Percentiles rank a stretch among this genome's conserved stretches.
phyloP scores from a whole-genome alignment of 2,113 vertebrate species.

The Xiphophorus couchianus region DNA sequence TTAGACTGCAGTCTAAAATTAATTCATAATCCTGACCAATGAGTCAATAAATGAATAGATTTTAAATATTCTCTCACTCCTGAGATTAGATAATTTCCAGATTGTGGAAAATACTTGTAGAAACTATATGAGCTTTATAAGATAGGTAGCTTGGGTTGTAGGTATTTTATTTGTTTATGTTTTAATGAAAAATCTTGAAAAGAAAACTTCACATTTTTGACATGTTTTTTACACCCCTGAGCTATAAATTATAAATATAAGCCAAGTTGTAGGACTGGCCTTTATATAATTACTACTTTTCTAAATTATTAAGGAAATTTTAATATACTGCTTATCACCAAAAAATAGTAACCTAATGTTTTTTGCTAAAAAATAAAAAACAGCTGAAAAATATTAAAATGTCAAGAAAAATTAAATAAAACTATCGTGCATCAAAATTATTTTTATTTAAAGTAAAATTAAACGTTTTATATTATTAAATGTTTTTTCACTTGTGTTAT shows the following conservation, averaged over 20 bases:
- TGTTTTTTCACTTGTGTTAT: too few species aligned
- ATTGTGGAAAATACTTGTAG: too few species aligned
- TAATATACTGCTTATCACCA: neutral
- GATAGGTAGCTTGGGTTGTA: too few species aligned
- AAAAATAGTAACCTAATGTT: too few species aligned
- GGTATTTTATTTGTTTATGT: neutral
- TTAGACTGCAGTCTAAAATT: neutral
- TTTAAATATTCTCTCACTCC: neutral
- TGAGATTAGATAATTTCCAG: too few species aligned
- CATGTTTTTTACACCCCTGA: neutral
- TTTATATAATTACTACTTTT: neutral
- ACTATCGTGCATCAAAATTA: neutral
- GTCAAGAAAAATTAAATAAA: neutral
- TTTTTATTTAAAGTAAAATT: neutral
- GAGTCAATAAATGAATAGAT: neutral
- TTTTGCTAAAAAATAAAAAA: too few species aligned
- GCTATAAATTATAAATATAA: neutral
- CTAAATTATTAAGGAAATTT: neutral
- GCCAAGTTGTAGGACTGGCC: neutral
- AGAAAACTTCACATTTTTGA: too few species aligned
- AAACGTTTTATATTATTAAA: neutral
- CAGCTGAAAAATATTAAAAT: neutral
- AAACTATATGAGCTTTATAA: neutral
- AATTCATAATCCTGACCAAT: neutral
- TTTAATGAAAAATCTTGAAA: too few species aligned